Base-by-base conservation (phyloP, 2,797 vertebrate genomes). In the Leptatherina wallacei region DNA sequence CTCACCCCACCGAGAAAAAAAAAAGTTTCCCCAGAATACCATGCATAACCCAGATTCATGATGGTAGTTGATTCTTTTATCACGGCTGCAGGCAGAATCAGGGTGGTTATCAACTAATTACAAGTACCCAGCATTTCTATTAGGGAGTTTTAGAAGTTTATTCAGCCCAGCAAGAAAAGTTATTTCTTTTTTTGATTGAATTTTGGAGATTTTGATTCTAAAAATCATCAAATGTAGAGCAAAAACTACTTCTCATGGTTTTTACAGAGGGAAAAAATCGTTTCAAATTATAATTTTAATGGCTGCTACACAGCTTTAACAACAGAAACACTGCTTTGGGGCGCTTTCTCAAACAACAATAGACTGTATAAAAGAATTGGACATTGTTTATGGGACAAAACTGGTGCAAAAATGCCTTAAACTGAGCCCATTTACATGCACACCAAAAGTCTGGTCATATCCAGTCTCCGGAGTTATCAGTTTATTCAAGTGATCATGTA, bases 11-110 rank as follows among this genome's bases (percentile, higher is more conserved):
- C 42, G 4, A 71, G 79, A 73, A 61, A n/a, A 16, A 78, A 69
- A 63, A 18, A 54, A 57, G 66, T 81, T 69, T 80, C 77, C 71
- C 76, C 78, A 75, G 77, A 81, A 89, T 81, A 77, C 85, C 80
- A 51, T 11, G 72, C 82, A 88, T 82, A 91, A 84, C 84, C 76
- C 78, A 74, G 58, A 75, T 85, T 84, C 76, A 72, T 22, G 61
- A 78, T 33, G 74, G 66, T 54, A 61, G 73, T 52, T 64, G 67
- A 58, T 69, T 81, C 75, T 73, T 81, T 83, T 67, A 75, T 81
- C 49, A 51, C 30, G 44, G 60, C 78, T 62, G 11, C 66, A 35
- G 81, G n/a, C 36, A 47, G 55, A 51, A 59, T 69, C 57, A 61
- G 63, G 49, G 75, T 83, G 82, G 59, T 62, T 64, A 68, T 86